These are phyloP conservation scores for Anolis carolinensis DNA, from an alignment of 2,113 vertebrate species.

Conservation along the genomic window DNA sequence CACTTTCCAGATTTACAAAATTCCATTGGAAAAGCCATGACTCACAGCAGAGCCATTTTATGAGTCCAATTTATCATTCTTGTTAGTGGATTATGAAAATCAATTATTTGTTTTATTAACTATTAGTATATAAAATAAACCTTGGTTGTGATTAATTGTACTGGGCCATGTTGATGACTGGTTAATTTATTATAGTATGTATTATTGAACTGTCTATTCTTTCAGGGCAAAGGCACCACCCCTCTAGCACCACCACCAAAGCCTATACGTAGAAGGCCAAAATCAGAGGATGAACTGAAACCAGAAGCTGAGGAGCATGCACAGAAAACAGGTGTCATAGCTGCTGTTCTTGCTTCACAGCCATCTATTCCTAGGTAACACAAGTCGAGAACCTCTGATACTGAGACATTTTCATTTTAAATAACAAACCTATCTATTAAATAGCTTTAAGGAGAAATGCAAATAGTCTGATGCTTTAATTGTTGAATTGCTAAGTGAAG, in stretches of 20 bases:
- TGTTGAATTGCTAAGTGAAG: conserved; percentile 9
- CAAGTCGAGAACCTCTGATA: conserved; percentile 65
- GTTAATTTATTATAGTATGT: background rate
- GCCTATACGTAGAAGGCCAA: conserved; percentile 93
- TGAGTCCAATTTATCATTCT: background rate
- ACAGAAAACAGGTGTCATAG: conserved; percentile 88
- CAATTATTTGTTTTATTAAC: background rate
- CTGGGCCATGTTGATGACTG: background rate
- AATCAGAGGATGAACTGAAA: conserved; percentile 95
- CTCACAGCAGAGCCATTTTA: background rate
- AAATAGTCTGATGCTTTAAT: conserved; percentile 26
- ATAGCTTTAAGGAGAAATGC: conserved; percentile 24
- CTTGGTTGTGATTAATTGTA: background rate
- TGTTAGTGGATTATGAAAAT: background rate
- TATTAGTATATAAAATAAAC: background rate
- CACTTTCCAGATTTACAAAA: background rate
- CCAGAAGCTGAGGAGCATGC: conserved; percentile 90
- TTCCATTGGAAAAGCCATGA: background rate
- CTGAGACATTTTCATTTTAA: conserved; percentile 59
- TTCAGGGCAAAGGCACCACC: conserved; percentile 88
- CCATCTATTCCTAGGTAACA: conserved; percentile 94
- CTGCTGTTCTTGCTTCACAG: conserved; percentile 89
- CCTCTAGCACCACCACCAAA: conserved; percentile 96
- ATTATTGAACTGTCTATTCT: conserved; percentile 11
- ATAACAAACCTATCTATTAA: conserved; percentile 5